Evolutionary conservation across 2,888 invertebrate species (phyloP), one percentile per base, ranked within the genome.

Genomic region (Tenthredo livida): DNA sequence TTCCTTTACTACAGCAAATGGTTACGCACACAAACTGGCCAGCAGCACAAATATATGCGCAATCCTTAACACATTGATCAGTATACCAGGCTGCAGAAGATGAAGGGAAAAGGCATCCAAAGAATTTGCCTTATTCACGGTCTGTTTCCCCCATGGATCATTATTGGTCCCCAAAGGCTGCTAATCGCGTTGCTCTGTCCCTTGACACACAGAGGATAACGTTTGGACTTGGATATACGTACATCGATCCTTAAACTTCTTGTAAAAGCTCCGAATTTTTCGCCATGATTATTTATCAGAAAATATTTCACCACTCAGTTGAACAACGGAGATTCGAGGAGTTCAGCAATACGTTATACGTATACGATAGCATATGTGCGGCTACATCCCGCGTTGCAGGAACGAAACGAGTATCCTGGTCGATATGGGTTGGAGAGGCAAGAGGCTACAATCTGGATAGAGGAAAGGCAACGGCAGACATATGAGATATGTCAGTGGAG

Each of bases 21-120:
- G 43, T n/a, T 7, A 65, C 70, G 33, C 47, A 67, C 83, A 47
- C 43, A 7, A 21, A 21, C 43, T 12, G 43, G 67, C 50, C 80
- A 67, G 17, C 84, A 37, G 37, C 43, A 50, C 84, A 86, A 86
- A 88, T 86, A 84, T 88, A 87, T 87, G 86, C 85, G 87, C 86
- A 86, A 87, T 87, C 86, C 82, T 88, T 86, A 88, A 86, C 87
- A 87, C 87, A 87, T 86, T 85, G 84, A 87, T 87, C 86, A 86
- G 43, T 9, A 73, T 40, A 12, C 72, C n/a, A 10, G 12, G 21
- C 12, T 43, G 43, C 3, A 17, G 12, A 61, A 80, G 37, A 29
- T 67, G 67, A 67, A 67, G 43, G 25, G 21, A 80, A 21, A 80
- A 65, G 37, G 47, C 33, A 33, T 40, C 10, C n/a, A 15, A 78